phyloP scores from a whole-genome alignment of 2,113 vertebrate species.

The Chaetorhynchus papuensis region DNA sequence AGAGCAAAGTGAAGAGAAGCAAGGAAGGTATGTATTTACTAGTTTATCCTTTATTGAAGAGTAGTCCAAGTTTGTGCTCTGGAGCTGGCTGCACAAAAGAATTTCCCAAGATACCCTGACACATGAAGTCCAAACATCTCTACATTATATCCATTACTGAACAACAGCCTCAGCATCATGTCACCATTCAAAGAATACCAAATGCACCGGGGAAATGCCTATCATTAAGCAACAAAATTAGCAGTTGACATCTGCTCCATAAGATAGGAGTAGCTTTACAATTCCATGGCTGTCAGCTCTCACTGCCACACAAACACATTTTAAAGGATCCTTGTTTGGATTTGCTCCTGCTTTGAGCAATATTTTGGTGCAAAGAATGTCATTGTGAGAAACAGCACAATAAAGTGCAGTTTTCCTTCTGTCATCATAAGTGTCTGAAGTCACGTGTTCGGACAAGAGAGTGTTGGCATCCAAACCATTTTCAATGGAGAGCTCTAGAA shows the following conservation, averaged over 20 bases:
- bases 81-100: slow-evolving; percentile 69
- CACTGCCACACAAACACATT: slow-evolving; percentile 85
- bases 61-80: slow-evolving; percentile 68
- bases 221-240: slow-evolving; percentile 83
- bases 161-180: slow-evolving; percentile 85
- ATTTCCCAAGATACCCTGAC: slow-evolving; percentile 72
- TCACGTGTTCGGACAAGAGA: slow-evolving; percentile 71
- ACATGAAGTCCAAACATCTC: slow-evolving; percentile 83
- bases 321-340: slow-evolving; percentile 83
- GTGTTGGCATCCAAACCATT: slow-evolving; percentile 80
- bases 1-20: background rate
- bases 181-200: slow-evolving; percentile 88
- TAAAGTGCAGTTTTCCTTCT: slow-evolving; percentile 78
- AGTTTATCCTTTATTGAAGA: slow-evolving; percentile 69
- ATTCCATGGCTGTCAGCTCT: slow-evolving; percentile 82
- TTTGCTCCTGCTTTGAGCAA: slow-evolving; percentile 78
- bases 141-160: slow-evolving; percentile 82
- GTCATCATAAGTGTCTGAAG: slow-evolving; percentile 78
- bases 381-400: slow-evolving; percentile 83
- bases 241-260: slow-evolving; percentile 82
- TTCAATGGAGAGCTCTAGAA: slow-evolving; percentile 79
- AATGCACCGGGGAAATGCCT: slow-evolving; percentile 84
- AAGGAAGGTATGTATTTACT: slow-evolving; percentile 50
- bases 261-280: slow-evolving; percentile 77
- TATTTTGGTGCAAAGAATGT: slow-evolving; percentile 75